phyloP scores from a whole-genome alignment of 2,797 vertebrate species.

The Crocodylus rhombifer region DNA sequence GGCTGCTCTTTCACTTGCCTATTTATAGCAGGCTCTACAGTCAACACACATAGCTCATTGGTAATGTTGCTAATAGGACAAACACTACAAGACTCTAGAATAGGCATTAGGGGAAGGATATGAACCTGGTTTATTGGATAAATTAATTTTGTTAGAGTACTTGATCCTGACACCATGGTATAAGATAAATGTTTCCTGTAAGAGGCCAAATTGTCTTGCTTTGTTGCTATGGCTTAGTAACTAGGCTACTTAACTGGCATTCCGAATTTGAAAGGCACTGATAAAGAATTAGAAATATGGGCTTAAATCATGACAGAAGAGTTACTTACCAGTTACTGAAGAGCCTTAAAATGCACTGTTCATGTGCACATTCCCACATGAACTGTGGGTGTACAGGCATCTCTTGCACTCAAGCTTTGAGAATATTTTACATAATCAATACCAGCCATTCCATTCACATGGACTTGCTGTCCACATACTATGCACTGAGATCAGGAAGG shows the following conservation, averaged over 20 bases:
- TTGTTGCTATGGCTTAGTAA: neutral
- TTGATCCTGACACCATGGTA: neutral
- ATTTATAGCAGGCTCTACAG: neutral
- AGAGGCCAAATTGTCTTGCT: neutral
- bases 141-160: constrained; percentile 36
- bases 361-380: too few species aligned
- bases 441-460: too few species aligned
- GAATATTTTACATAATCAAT: too few species aligned
- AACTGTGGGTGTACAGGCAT: too few species aligned
- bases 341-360: too few species aligned
- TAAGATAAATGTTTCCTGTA: neutral
- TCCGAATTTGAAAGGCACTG: neutral
- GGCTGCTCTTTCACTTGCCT: neutral
- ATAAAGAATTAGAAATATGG: constrained; percentile 2
- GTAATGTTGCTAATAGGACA: neutral
- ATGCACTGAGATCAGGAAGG: too few species aligned
- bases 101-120: constrained; percentile 22
- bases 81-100: neutral
- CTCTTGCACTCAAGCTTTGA: too few species aligned
- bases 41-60: neutral
- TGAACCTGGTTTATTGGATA: constrained; percentile 27
- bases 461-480: too few species aligned
- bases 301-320: neutral
- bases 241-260: neutral
- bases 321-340: too few species aligned